Conservation (phyloP, 2,797 vertebrate genomes). For the Rhynchotus rufescens region DNA sequence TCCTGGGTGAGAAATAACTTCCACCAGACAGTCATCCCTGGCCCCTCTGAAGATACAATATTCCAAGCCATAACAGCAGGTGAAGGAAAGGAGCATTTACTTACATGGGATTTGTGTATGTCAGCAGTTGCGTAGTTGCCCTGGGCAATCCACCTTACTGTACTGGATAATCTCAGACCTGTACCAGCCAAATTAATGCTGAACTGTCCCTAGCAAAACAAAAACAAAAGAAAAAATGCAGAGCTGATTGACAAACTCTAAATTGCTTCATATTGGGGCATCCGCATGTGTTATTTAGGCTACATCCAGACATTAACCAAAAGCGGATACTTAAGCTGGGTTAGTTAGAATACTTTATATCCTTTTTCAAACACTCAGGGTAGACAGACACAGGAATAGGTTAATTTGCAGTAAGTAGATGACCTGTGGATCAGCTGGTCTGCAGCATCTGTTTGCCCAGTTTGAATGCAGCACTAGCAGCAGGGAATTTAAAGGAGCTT, state of each 20-base stretch:
- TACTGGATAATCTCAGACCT: slow-evolving; percentile 88
- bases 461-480: neutral
- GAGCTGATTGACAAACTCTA: neutral
- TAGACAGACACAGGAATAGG: neutral
- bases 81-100: slow-evolving; percentile 17
- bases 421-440: neutral
- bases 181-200: slow-evolving; percentile 94
- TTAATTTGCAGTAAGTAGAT: neutral
- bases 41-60: neutral
- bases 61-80: neutral
- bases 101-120: slow-evolving; percentile 93
- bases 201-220: slow-evolving; percentile 89
- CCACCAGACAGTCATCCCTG: neutral
- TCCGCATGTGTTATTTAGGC: neutral
- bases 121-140: slow-evolving; percentile 91
- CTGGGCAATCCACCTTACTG: slow-evolving; percentile 92
- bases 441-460: neutral
- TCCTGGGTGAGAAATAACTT: neutral
- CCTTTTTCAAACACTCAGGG: neutral
- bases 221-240: neutral
- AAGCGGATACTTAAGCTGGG: neutral
- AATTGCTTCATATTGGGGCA: neutral
- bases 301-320: neutral
- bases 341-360: neutral
- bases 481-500: neutral